Base-by-base conservation (phyloP, 2,113 vertebrate species). In the Ascaphus truei region DNA sequence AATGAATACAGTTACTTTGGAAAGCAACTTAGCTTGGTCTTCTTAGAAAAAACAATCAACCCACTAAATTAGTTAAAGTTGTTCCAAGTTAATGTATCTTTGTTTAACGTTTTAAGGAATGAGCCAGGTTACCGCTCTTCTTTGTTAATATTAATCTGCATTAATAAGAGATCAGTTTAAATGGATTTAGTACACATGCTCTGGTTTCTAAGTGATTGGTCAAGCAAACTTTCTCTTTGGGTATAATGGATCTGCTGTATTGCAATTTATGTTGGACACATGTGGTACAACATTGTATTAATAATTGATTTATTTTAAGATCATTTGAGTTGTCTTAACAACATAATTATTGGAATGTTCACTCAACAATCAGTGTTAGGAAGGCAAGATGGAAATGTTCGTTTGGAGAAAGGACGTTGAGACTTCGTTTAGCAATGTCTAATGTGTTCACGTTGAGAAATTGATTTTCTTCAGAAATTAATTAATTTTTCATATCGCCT, bases 401-500 rank as follows among this genome's bases (percentile, higher is more conserved):
- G 91, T 93, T 97, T 94, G 92, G 94, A 94, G 89, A 91, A 86
- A 91, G 86, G 86, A 91, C 91, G 92, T 87, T 85, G 83, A 91
- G 92, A 89, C 92, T 86, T 92, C 86, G 88, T 91, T 91, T 91
- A 92, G 89, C 89, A 92, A 72, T 89, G 93, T 95, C 95, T 98
- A 99, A 98, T 98, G 91, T 96, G 96, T 94, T 98, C 97, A 98
- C 94, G 94, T 98, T 93, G 91, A 96, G 94, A 98, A 99, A 99
- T 99, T 98, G 97, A 99, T 98, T 98, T 96, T 97, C 95, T 93
- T 94, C 95, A 93, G 94, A 98, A 99, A 98, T 99, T 99, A 99
- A 99, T 99, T 98, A 98, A 98, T 99, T 99, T 99, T 99, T 98
- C 97, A 99, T 98, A 98, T 98, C 94, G 96, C 97, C 96, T 93